A percentile compares a stretch with the other conserved stretches of the same genome.
These are phyloP conservation scores for Telenomus remus DNA, from an alignment of 1,140 invertebrate species.

Conservation along the genomic window DNA sequence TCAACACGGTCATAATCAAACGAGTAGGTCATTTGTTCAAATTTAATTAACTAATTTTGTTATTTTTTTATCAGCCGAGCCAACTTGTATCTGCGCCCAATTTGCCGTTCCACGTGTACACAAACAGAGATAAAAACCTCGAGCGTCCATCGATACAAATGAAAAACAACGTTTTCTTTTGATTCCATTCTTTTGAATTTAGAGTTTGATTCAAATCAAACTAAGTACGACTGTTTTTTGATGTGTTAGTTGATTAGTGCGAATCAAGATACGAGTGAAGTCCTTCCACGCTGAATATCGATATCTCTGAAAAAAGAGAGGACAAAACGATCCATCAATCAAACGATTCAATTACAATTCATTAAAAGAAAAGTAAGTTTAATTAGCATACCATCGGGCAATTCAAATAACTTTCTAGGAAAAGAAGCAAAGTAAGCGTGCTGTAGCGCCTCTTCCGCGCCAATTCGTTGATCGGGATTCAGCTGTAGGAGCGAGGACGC, in stretches of 20 bases:
- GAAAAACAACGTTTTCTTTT: too few relatives aligned
- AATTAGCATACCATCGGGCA: conserved; percentile 94
- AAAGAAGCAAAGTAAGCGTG: conserved; percentile 94
- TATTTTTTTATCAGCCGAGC: too few relatives aligned
- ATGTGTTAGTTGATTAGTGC: conserved; percentile 62
- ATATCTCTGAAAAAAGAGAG: conserved; percentile 82
- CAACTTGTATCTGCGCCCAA: too few relatives aligned
- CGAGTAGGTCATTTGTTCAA: too few relatives aligned
- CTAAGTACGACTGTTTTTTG: conserved; percentile 44
- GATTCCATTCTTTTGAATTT: too few relatives aligned
- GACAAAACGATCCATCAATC: too few relatives aligned
- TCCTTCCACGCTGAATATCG: conserved; percentile 94
- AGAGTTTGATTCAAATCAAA: background rate
- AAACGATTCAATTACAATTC: background rate
- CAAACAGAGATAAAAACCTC: too few relatives aligned
- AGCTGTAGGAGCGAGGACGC: conserved; percentile 90
- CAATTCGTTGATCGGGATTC: conserved; percentile 89
- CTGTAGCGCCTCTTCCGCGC: conserved; percentile 89
- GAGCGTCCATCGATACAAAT: too few relatives aligned
- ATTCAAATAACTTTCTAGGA: conserved; percentile 90
- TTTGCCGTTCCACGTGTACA: too few relatives aligned
- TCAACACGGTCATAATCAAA: too few relatives aligned
- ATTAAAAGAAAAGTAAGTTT: too few relatives aligned
- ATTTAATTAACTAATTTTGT: too few relatives aligned
- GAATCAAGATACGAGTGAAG: conserved; percentile 69